Evolutionary conservation across 2,113 vertebrate species (phyloP), one percentile per base, ranked within the genome.

Genomic region (Elanoides forficatus): DNA sequence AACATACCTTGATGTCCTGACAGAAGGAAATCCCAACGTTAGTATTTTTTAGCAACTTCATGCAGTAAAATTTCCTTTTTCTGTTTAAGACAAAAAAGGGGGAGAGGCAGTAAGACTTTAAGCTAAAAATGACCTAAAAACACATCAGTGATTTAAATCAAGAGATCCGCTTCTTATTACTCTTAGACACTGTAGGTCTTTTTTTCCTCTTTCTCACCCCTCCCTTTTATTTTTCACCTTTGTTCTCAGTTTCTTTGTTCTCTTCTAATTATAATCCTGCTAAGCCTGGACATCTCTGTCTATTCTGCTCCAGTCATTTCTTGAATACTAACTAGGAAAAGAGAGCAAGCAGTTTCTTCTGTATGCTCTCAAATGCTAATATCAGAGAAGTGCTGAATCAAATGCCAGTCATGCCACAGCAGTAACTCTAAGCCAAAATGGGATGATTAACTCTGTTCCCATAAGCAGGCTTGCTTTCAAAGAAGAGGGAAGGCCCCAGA

Each of bases 211-310:
- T 60, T 80, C 53, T 88, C 43, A 68, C 7, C 23, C 40, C 16
- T 56, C 29, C 53, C 30, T 81, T 87, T 82, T 75, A 75, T 79
- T 94, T 93, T 89, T 85, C 60, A 96, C 56, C 60, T 93, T 90
- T 90, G 26, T 82, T 94, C 82, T 86, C 62, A 43, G 52, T 80
- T 88, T 93, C 91, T 94, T 80, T 85, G 38, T 73, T 93, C 86
- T 73, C 47, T 81, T 93, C 89, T 97, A 96, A 95, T 96, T 85
- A 93, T 78, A 92, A 95, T 55, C 92, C 91, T 52, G 32, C 70
- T 93, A 95, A 96, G 36, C 63, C 78, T 55, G 90, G 93, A 78
- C 93, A 90, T 58, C 58, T 88, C 87, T 48, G 16, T 72, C 86
- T 90, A 18, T 81, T 47, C 50, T 85, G 52, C 82, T 73, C 52